Evolutionary conservation across 2,888 invertebrate species (phyloP).

Genomic region (Hylaea fasciaria): DNA sequence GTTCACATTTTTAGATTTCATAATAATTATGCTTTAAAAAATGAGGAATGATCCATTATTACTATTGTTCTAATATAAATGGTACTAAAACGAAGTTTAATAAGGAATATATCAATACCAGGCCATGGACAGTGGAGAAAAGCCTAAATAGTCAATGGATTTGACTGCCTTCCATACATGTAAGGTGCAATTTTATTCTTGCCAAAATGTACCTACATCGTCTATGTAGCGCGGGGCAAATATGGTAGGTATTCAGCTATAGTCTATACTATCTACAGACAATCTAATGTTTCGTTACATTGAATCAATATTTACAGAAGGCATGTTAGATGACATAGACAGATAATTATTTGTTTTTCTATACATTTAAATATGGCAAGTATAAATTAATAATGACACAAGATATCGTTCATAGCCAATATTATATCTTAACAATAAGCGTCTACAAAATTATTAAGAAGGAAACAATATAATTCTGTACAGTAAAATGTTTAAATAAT

Average conservation of each 20-base stretch:
- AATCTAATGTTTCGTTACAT: background rate
- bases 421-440: slow-evolving; percentile 29
- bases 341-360: slow-evolving; percentile 10
- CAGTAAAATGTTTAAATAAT: slow-evolving; percentile 49
- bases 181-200: no score
- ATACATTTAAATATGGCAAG: slow-evolving; percentile 34
- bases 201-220: no score
- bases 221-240: no score
- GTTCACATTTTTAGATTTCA: no score
- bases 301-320: background rate
- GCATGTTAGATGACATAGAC: background rate
- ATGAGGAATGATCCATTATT: no score
- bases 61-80: background rate
- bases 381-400: slow-evolving; percentile 22
- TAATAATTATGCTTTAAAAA: no score
- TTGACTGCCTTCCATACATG: background rate
- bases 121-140: background rate
- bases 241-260: no score
- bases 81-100: background rate
- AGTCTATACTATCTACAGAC: background rate
- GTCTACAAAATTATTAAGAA: slow-evolving; percentile 27
- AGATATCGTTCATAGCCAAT: slow-evolving; percentile 47
- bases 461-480: slow-evolving; percentile 44
- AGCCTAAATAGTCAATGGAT: background rate
- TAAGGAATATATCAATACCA: background rate